Conservation (phyloP, 2,888 invertebrate genomes). For the Sphecodes monilicornis region DNA sequence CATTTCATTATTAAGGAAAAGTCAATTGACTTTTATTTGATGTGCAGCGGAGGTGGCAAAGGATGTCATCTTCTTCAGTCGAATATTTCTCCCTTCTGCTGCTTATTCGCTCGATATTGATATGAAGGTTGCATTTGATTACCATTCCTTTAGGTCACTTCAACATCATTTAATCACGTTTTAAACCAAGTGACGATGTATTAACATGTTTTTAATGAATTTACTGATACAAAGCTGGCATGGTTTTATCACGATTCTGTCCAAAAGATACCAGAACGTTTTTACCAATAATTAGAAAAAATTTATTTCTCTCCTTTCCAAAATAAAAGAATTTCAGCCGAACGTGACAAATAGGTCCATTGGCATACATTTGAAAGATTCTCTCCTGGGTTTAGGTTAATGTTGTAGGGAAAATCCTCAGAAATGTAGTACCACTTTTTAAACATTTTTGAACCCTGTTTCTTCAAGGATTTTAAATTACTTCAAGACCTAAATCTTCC, state of each 20-base stretch:
- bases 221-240: no score
- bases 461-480: neutral
- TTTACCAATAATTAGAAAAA: no score
- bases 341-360: no score
- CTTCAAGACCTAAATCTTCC: neutral
- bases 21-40: neutral
- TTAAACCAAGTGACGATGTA: no score
- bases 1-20: neutral
- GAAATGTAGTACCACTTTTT: neutral
- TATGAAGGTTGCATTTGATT: neutral
- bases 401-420: no score
- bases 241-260: no score
- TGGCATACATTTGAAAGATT: no score
- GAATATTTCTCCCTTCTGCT: neutral
- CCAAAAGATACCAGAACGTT: no score
- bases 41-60: neutral
- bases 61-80: neutral
- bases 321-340: no score
- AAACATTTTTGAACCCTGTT: neutral
- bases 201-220: no score
- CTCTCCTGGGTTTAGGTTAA: no score
- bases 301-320: no score
- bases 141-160: neutral
- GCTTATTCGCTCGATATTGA: neutral
- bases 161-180: neutral